phyloP scores from a whole-genome alignment of 2,113 vertebrate genomes.

The Muscicapa adusta region DNA sequence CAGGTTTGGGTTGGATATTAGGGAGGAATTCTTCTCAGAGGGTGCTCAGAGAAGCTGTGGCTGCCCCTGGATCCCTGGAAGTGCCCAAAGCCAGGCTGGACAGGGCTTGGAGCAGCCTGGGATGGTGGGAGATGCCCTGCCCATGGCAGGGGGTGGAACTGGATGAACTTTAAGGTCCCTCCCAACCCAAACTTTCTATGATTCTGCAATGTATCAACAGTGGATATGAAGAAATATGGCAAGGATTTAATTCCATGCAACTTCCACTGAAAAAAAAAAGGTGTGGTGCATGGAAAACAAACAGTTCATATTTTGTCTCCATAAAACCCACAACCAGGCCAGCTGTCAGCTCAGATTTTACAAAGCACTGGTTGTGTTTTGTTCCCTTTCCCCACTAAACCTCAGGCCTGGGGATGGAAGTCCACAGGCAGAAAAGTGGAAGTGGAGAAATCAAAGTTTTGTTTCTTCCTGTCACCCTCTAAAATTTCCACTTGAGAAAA shows the following conservation, averaged over 20 bases:
- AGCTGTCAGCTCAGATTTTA: background rate
- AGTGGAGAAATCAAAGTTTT: background rate
- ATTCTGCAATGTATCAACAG: background rate
- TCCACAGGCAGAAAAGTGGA: background rate
- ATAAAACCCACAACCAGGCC: background rate
- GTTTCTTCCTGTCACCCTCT: background rate
- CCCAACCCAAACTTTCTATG: background rate
- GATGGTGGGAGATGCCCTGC: accelerated
- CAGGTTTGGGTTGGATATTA: accelerated
- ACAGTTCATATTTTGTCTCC: background rate
- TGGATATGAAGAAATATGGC: background rate
- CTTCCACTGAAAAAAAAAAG: background rate
- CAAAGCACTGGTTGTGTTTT: background rate
- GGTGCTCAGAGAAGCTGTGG: background rate
- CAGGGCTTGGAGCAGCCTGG: accelerated
- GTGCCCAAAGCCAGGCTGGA: background rate
- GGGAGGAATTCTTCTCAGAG: background rate
- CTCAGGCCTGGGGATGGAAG: background rate
- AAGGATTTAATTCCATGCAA: background rate
- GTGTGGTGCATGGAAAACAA: background rate
- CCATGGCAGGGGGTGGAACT: accelerated
- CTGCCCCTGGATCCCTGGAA: background rate
- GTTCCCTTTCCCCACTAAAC: background rate
- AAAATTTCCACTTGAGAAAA: background rate
- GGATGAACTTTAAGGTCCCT: accelerated